Evolutionary conservation across 2,797 vertebrate species (phyloP), one percentile per base, ranked within the genome.

Genomic region (Alcedo atthis): DNA sequence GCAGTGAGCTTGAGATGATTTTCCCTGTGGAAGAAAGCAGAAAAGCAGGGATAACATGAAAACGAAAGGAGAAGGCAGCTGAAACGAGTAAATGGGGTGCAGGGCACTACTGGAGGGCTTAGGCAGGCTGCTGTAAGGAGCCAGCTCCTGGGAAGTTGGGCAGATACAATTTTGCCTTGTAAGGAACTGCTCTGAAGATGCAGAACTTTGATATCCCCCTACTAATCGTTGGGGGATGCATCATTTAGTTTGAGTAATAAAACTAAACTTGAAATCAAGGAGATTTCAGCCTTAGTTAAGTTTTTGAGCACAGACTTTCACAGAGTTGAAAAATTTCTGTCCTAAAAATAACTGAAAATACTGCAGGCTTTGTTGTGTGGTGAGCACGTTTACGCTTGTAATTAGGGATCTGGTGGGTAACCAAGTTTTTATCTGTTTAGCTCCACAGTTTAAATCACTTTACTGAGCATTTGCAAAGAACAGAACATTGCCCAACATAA

Each of bases 71-170:
- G 30, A 25, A 46, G 8, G 18, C 10, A 8, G 28, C 17, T 30
- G 10, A 28, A 8, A 35, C 0, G 45, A 22, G 54, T 3, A 2
- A 17, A 2, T 3, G 8, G 51, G 16, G 12, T 1, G 17, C 15
- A 3, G 81, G 40, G 35, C 35, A 1, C 33, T 13, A 19, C 30
- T 1, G 2, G 22, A 10, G 33, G 32, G 6, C 11, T 54, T 12
- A 3, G 68, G 16, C 12, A 28, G 57, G 66, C 2, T 1, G 12
- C 30, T 63, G 26, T 4, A 4, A 28, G 48, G 48, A 55, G 40
- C 9, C 21, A 3, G 53, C 15, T n/a, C 9, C 1, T 12, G 62
- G 33, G 49, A 40, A 40, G 32, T 3, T 40, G 32, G 26, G 14
- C 12, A 10, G 37, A 1, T 8, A 1, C 6, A 11, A 2, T 54